Conservation (phyloP, 2,888 invertebrate species). For the Phrixothrix hirtus region DNA sequence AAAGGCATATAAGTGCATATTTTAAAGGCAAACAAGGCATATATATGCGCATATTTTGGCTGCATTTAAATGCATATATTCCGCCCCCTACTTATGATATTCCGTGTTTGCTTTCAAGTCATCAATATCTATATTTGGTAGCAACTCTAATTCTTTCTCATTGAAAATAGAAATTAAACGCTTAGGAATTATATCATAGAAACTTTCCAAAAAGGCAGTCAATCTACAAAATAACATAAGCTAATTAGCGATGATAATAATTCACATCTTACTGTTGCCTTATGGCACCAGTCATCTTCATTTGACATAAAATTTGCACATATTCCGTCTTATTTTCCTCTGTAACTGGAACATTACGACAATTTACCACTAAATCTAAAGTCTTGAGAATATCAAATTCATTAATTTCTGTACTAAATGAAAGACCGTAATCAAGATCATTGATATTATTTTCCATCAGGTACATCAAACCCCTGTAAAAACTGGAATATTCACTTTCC, state of each 20-base stretch:
- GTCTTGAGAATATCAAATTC: slow-evolving; percentile 89
- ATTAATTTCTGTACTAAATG: slow-evolving; percentile 84
- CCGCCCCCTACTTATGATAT: too few relatives aligned
- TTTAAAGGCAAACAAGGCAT: too few relatives aligned
- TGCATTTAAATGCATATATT: too few relatives aligned
- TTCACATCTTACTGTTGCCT: slow-evolving; percentile 65
- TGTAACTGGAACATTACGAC: slow-evolving; percentile 78
- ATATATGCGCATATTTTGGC: too few relatives aligned
- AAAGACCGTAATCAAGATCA: slow-evolving; percentile 80
- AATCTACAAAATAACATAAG: slow-evolving; percentile 66
- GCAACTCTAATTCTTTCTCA: slow-evolving; percentile 86
- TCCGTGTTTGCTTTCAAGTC: too few relatives aligned
- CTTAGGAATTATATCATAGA: slow-evolving; percentile 91
- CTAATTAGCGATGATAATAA: too few relatives aligned
- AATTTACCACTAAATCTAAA: slow-evolving; percentile 80
- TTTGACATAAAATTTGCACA: slow-evolving; percentile 84
- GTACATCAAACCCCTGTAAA: slow-evolving; percentile 85
- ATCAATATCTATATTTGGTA: slow-evolving; percentile 89
- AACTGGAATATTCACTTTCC: slow-evolving; percentile 89
- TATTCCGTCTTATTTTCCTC: slow-evolving; percentile 90
- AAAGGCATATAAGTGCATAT: too few relatives aligned
- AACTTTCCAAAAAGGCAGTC: slow-evolving; percentile 82
- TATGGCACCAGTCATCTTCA: slow-evolving; percentile 92
- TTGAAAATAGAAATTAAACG: slow-evolving; percentile 89
- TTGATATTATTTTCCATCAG: slow-evolving; percentile 81